A percentile compares a stretch with the other conserved stretches of the same genome.
Conservation (phyloP, 2,113 vertebrate genomes). For the Hyperopisus bebe region DNA sequence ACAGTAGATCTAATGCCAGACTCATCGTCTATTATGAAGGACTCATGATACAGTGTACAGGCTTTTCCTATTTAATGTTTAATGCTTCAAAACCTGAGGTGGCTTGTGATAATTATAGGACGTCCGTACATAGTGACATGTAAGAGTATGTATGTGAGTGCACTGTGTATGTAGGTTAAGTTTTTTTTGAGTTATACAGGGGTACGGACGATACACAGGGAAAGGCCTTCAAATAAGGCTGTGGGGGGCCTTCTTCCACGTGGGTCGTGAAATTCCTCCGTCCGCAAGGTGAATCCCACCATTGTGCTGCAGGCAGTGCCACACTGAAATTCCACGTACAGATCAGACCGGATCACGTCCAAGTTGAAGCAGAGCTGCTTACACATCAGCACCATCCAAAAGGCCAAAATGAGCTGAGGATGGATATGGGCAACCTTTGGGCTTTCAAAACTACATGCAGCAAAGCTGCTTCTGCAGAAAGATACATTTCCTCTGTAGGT, state of each 20-base stretch:
- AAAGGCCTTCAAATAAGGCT: not conserved
- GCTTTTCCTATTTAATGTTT: conserved; percentile 1
- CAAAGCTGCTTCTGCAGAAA: not conserved
- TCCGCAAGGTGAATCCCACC: conserved; percentile 7
- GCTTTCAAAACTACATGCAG: not conserved
- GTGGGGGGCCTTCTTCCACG: not conserved
- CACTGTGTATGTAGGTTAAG: not conserved
- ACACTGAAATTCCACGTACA: conserved; percentile 10
- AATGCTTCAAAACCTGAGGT: not conserved
- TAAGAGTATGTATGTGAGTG: not conserved
- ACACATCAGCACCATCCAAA: conserved; percentile 24
- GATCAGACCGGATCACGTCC: conserved; percentile 8
- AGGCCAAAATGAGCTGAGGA: not conserved
- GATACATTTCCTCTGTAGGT: not conserved
- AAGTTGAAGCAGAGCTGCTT: not conserved
- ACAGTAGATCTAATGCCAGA: not conserved
- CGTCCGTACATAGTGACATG: not conserved
- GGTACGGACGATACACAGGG: not conserved
- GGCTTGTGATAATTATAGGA: not conserved
- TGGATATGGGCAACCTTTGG: not conserved
- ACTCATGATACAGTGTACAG: not conserved
- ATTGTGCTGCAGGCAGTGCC: not conserved
- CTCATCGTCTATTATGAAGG: not conserved
- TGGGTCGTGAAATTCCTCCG: not conserved
- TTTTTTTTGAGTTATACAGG: not conserved